Percentiles rank a stretch among this genome's conserved stretches.
These are phyloP conservation scores for Drosophila varians DNA, from an alignment of 1,140 invertebrate species.

Conservation along the genomic window DNA sequence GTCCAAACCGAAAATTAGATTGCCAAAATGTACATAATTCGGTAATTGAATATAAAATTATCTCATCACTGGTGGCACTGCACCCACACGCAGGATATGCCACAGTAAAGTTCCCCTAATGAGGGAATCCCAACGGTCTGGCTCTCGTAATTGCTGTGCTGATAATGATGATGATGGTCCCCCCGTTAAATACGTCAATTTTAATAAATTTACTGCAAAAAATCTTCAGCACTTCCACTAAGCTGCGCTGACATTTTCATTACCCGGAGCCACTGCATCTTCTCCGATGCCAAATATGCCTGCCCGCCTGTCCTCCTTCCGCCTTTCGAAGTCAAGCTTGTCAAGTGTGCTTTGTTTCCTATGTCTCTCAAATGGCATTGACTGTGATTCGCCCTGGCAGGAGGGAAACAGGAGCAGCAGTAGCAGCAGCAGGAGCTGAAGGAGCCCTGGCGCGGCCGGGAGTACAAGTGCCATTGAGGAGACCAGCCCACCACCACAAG, in stretches of 20 bases:
- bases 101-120: slow-evolving; percentile 8
- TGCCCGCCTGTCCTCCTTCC: not conserved
- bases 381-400: slow-evolving; percentile 49
- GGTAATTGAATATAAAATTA: not conserved
- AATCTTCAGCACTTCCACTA: slow-evolving; percentile 33
- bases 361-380: slow-evolving; percentile 42
- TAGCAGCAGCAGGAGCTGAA: slow-evolving; percentile 16
- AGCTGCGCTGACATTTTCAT: slow-evolving; percentile 72
- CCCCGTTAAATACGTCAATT: slow-evolving; percentile 68
- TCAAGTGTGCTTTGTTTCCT: slow-evolving; percentile 52
- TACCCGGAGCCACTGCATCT: slow-evolving; percentile 43
- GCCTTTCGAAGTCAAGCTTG: slow-evolving; percentile 17
- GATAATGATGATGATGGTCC: slow-evolving; percentile 57
- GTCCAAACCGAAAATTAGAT: not conserved
- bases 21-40: not conserved
- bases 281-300: slow-evolving; percentile 2
- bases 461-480: slow-evolving; percentile 9
- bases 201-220: slow-evolving; percentile 65
- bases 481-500: not conserved
- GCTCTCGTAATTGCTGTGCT: slow-evolving; percentile 58
- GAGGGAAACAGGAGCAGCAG: slow-evolving; percentile 12
- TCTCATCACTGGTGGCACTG: not conserved
- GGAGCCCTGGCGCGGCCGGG: not conserved
- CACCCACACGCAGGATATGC: not conserved
- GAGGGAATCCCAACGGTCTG: slow-evolving; percentile 26